A percentile compares a stretch with the other conserved stretches of the same genome.
Conservation (phyloP, 2,113 vertebrate species). For the Chaetura pelagica region DNA sequence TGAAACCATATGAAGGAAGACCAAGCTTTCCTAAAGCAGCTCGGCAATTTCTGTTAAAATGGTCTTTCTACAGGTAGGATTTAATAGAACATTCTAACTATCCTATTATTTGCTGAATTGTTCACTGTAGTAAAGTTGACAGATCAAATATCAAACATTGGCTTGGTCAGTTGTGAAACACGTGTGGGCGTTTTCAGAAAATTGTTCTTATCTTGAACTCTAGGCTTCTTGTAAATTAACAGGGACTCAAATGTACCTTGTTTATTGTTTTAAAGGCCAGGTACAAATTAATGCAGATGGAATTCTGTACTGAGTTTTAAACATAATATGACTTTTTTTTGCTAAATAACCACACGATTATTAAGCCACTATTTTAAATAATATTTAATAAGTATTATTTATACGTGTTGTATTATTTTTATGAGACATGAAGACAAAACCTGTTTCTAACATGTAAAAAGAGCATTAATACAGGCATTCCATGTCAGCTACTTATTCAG, state of each 20-base stretch:
- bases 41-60: conserved; percentile 84
- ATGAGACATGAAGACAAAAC: neutral
- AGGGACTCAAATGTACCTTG: neutral
- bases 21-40: conserved; percentile 86
- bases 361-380: neutral
- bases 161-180: neutral
- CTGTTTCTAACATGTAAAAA: neutral
- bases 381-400: neutral
- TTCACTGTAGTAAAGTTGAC: neutral
- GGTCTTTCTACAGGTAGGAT: conserved; percentile 86
- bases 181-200: fast-evolving
- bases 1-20: conserved; percentile 85
- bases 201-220: neutral
- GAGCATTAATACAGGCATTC: neutral
- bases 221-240: neutral
- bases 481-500: conserved; percentile 24
- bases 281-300: neutral
- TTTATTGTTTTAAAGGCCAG: neutral
- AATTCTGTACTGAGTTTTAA: neutral
- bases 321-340: neutral
- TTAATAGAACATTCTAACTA: neutral
- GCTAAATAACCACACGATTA: neutral
- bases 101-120: neutral
- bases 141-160: neutral
- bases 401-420: neutral